A percentile compares a stretch with the other conserved stretches of the same genome.
These are phyloP conservation scores for Polyploca ridens DNA, from an alignment of 2,888 invertebrate species.

Conservation along the genomic window DNA sequence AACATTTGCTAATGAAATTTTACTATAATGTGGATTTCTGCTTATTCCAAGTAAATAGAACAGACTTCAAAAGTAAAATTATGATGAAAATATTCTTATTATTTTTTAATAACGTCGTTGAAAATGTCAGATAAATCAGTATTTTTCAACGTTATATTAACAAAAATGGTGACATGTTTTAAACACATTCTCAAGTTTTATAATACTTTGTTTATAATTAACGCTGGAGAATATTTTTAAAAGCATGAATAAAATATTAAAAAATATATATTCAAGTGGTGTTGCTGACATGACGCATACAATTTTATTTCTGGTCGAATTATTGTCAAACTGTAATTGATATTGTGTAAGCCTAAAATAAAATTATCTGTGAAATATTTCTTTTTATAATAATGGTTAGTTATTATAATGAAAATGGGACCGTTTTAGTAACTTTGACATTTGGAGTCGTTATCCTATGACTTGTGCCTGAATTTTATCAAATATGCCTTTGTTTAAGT, in stretches of 20 bases:
- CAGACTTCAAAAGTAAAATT: too few species aligned
- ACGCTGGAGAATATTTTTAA: neutral
- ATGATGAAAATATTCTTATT: too few species aligned
- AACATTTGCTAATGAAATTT: neutral
- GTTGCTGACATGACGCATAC: neutral
- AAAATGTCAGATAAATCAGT: neutral
- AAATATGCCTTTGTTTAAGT: conserved; percentile 35
- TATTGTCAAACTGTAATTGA: conserved; percentile 47
- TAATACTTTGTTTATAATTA: neutral
- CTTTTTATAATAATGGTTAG: conserved; percentile 62
- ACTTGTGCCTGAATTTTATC: conserved; percentile 68
- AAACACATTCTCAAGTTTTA: neutral
- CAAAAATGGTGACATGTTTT: neutral
- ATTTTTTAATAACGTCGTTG: too few species aligned
- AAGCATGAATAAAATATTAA: neutral
- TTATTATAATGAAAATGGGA: conserved; percentile 49
- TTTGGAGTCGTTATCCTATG: conserved; percentile 54
- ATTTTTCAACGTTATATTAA: neutral
- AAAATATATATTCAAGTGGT: neutral
- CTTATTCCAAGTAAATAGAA: neutral
- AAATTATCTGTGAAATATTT: conserved; percentile 57
- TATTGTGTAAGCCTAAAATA: conserved; percentile 65
- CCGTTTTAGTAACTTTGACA: conserved; percentile 57
- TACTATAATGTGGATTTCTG: neutral
- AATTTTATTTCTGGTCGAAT: conserved; percentile 29